Evolutionary conservation across 92 coral and sea anemone species (phyloP), one percentile per base, ranked within the genome.

Genomic region (Anthopleura xanthogrammica): DNA sequence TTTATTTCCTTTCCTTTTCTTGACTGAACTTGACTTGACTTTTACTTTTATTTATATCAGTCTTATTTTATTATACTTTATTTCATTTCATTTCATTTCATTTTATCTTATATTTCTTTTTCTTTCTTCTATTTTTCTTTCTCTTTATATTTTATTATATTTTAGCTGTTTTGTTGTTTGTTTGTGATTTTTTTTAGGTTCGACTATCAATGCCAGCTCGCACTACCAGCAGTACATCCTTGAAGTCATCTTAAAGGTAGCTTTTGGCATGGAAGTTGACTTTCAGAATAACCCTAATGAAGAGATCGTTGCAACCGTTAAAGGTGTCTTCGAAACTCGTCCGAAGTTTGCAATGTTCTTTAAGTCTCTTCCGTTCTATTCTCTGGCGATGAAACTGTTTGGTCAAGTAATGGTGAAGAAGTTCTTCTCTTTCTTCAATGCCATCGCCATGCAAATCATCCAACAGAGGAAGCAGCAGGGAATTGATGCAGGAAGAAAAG

Each of bases 401-500:
- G 43, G 74, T 36, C 64, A 22, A 50, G 41, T 48, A 17, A 7
- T 46, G 58, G 43, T 13, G n/a, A 48, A 52, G 39, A 77, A 77
- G 64, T 58, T 36, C 62, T 22, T 77, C 8, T n/a, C 19, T 62
- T 77, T 50, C 64, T 29, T 77, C 62, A 48, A 77, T 20, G 64
- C 20, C 3, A 52, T 77, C 64, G 81, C 81, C n/a, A 50, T 50
- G 58, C 29, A 52, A 17, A 77, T 77, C 36, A 77, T 77, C 19
- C 39, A 77, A 2, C 81, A 77, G 41, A 46, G 81, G 19, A 77
- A 77, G 16, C 22, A 52, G 4, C 41, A 58, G 54, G 81, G 65
- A 19, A 16, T 52, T 7, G 81, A 54, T 12, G n/a, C 62, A 48
- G 81, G 81, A 77, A 77, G 81, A 77, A 77, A 77, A 29, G 81